These are phyloP conservation scores for Athetis lepigone DNA, from an alignment of 2,888 invertebrate genomes.

Conservation along the genomic window DNA sequence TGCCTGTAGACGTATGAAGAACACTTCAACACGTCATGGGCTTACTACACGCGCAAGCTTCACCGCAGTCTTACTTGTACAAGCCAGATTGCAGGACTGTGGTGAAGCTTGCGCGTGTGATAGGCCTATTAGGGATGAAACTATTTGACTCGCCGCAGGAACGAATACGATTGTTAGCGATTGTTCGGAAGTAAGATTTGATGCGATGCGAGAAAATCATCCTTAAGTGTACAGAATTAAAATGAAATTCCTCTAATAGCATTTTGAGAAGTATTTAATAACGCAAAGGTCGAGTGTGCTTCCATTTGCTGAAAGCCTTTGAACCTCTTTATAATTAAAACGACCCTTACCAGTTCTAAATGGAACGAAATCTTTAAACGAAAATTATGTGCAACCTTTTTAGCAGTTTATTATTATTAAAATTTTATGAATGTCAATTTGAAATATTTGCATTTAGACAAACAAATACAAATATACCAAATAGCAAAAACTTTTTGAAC, in stretches of 20 bases:
- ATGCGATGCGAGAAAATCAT: too few species aligned
- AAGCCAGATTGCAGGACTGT: too few species aligned
- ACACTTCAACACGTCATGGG: too few species aligned
- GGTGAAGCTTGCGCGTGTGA: too few species aligned
- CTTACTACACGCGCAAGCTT: too few species aligned
- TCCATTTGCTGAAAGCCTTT: not conserved
- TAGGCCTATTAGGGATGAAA: too few species aligned
- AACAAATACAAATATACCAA: too few species aligned
- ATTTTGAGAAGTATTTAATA: constrained; percentile 13
- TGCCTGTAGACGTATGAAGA: too few species aligned
- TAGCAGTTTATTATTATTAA: not conserved
- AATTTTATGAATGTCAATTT: not conserved
- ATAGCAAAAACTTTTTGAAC: constrained; percentile 6
- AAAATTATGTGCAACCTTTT: not conserved
- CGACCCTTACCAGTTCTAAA: not conserved
- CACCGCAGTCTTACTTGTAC: too few species aligned
- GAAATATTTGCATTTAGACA: constrained; percentile 1
- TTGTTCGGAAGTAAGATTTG: too few species aligned
- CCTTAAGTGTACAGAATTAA: constrained; percentile 20
- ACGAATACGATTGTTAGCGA: too few species aligned
- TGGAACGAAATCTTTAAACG: not conserved
- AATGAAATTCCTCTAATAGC: constrained; percentile 22
- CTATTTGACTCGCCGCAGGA: too few species aligned
- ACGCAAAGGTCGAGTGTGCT: not conserved
- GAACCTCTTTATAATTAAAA: not conserved